Evolutionary conservation across 2,888 invertebrate species (phyloP), one percentile per base, ranked within the genome.

Genomic region (Xestia sexstrigata): DNA sequence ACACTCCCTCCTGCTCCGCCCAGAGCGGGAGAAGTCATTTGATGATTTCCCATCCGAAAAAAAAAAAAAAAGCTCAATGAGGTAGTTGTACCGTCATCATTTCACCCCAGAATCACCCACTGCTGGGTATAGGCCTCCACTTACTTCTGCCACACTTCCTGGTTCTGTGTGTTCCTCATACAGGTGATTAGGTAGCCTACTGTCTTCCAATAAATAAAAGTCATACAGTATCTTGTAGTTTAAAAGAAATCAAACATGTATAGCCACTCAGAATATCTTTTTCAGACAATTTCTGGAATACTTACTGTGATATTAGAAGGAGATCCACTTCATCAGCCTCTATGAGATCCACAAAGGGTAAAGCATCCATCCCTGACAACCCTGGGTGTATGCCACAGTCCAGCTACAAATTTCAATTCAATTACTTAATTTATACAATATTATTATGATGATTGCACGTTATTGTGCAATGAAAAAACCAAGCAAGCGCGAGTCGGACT

Each of bases 361-460:
- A 96, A 2, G 99, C 99, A 94, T 99, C 99, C 98, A 99, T 99
- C 70, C 99, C 99, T 8, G 98, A 98, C 78, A 99, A 96, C 0
- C 99, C 99, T 0, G 99, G 99, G 95, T 99, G 99, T 88, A 99
- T 99, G 1, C 99, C 99, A 95, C 99, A 99, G 94, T 99, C 99
- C 91, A 99, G 95, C 98, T 98, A 91, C 17, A 80, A 79, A 71
- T 47, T 3, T 60, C 7, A 63, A 66, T 17, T 60, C 5, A 35
- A n/a, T 20, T 7, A 9, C 1, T 13, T 9, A 0, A 26, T 58
- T 70, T 35, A 5, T 62, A 17, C 17, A 35, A 35, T 35, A 52
- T 13, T 26, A 58, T 26, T 15, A 42, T 15, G 7, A 65, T 65
- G 39, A 42, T 42, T 65, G 39, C 39, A 42, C 15, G n/a, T 65